Base-by-base conservation (phyloP, 2,113 vertebrate genomes). In the Nesospiza acunhae region DNA sequence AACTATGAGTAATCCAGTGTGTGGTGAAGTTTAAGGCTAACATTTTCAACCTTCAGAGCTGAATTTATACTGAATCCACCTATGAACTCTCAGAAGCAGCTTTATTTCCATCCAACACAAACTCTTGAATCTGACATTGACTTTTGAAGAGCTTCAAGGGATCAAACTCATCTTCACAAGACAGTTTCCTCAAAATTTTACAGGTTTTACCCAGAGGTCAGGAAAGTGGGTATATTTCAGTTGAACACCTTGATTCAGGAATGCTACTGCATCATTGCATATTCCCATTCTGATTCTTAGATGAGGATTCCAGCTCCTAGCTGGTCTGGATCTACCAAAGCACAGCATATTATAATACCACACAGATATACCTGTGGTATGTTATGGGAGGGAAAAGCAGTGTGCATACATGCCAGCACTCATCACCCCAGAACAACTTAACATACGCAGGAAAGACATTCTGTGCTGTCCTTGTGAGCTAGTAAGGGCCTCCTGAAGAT, bases 1-100 rank as follows among this genome's bases (percentile, higher is more conserved):
- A 90, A 22, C 39, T 94, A 75, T 59, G 63, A 82, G 16, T 58
- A 96, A 91, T 79, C 88, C 94, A 90, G 95, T 90, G 87, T 95
- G 24, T 87, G 74, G 80, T 81, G 49, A 95, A 95, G 70, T 55
- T 92, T 79, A 94, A 95, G 27, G 47, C 78, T 77, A 95, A 87
- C 50, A 67, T 89, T 96, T 96, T 96, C 89, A 89, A 80, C 21
- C 28, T 47, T 82, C 44, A 70, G 75, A 74, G 22, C 27, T 46
- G 66, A 92, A 64, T 63, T 75, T 75, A 68, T 46, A 59, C 12
- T 76, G 50, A 92, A 88, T 60, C 26, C 59, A 83, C 22, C 37
- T n/a, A 53, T 13, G 24, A 77, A 37, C 63, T 87, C 76, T 50
- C 53, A 75, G 35, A 85, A 92, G 74, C 77, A 86, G 72, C 33